Conservation (phyloP, 2,797 vertebrate genomes). For the Catostomus latipinnis region DNA sequence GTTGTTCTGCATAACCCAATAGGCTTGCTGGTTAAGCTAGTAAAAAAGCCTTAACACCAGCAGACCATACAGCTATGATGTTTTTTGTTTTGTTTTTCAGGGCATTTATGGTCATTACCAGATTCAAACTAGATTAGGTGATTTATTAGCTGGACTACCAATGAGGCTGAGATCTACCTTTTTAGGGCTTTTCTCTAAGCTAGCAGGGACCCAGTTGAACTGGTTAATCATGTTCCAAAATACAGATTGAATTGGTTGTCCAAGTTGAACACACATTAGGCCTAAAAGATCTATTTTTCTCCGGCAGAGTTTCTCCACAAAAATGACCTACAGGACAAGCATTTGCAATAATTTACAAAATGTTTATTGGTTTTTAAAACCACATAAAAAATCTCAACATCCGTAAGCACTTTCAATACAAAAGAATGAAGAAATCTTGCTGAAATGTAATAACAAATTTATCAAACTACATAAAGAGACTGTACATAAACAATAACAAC, state of each 20-base stretch:
- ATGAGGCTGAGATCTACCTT: background rate
- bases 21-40: too few relatives aligned
- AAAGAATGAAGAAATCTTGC: constrained; percentile 79
- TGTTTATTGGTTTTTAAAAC: constrained; percentile 94
- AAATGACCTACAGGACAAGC: background rate
- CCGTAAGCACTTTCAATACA: constrained; percentile 92
- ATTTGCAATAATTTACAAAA: constrained; percentile 79
- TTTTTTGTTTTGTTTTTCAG: too few relatives aligned
- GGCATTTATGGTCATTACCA: background rate
- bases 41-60: too few relatives aligned
- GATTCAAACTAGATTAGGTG: background rate
- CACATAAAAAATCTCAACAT: constrained; percentile 87
- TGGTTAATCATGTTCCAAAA: background rate
- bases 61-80: too few relatives aligned
- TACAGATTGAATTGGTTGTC: background rate
- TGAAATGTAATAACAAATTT: constrained; percentile 87
- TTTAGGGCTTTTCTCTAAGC: background rate
- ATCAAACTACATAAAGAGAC: constrained; percentile 86
- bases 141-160: too few relatives aligned
- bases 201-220: background rate
- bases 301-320: too few relatives aligned
- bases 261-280: too few relatives aligned
- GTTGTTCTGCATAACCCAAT: too few relatives aligned
- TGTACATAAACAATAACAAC: constrained; percentile 87
- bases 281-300: too few relatives aligned